Percentiles rank a stretch among this genome's conserved stretches.
Evolutionary conservation across 2,888 invertebrate genomes (phyloP).

Genomic region (Caradrina clavipalpis): DNA sequence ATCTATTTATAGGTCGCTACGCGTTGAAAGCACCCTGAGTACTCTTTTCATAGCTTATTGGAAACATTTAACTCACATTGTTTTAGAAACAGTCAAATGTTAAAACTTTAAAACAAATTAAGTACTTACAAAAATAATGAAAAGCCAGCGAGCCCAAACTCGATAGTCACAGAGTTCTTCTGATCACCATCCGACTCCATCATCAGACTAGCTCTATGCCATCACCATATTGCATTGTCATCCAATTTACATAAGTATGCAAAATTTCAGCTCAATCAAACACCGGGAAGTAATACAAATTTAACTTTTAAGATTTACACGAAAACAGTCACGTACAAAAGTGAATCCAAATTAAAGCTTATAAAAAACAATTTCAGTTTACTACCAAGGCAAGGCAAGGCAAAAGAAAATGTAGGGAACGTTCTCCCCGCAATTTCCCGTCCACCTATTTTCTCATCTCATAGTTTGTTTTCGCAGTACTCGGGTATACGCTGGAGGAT

Average conservation of each 20-base stretch:
- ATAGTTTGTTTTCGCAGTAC: conserved; percentile 29
- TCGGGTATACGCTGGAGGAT: conserved; percentile 34
- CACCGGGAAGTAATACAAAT: too few relatives aligned
- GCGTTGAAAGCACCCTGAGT: neutral
- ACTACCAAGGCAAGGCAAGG: neutral
- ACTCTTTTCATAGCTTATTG: neutral
- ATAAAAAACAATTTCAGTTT: too few relatives aligned
- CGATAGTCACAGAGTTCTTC: too few relatives aligned
- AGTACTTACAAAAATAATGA: neutral
- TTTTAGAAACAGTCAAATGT: neutral
- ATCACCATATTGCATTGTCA: too few relatives aligned
- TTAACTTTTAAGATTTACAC: too few relatives aligned
- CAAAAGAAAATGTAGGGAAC: neutral
- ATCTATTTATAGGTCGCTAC: neutral
- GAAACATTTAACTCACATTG: neutral
- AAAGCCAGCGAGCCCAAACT: too few relatives aligned
- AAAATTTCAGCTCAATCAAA: too few relatives aligned
- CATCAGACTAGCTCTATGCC: too few relatives aligned
- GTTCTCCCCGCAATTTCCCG: neutral
- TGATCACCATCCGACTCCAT: too few relatives aligned
- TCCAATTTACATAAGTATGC: too few relatives aligned
- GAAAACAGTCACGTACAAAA: too few relatives aligned
- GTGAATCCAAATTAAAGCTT: too few relatives aligned
- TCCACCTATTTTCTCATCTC: conserved; percentile 1
- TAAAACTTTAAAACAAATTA: neutral